Base-by-base conservation (phyloP, 1,140 invertebrate genomes). In the Phocides pigmalion region DNA sequence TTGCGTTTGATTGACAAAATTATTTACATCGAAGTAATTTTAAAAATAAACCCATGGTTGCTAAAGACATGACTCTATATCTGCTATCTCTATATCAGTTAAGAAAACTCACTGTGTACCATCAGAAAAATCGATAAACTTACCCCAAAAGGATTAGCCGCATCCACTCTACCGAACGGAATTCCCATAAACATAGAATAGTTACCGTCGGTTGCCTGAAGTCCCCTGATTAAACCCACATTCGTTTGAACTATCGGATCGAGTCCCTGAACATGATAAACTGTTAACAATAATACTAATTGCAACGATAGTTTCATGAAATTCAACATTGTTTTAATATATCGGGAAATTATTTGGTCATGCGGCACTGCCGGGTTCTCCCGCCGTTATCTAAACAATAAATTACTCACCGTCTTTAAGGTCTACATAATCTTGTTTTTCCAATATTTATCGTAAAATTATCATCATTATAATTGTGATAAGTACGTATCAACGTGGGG, bases 121-220 rank as follows among this genome's bases (percentile, higher is more conserved):
- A 8, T 28, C 5, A 32, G 8, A 32, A 32, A 32, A 32, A 32
- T 32, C 8, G n/a, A 32, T 8, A 1, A 12, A 68, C 70, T 69
- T 61, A 79, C 76, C 28, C 76, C 76, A 62, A 79, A 79, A 5
- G 73, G 66, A 54, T 79, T 79, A 0, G 19, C 25, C 19, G 41
- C 32, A 44, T 75, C 61, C 11, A 77, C 56, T 41, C 32, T 41
- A 16, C 62, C 74, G 41, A 58, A 77, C 8, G 74, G 74, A 14
- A 77, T 72, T 4, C 74, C 74, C 51, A 77, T 49, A 32, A 74
- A 77, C 74, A 72, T 74, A 1, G 68, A 69, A 28, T 74, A 77
- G 15, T 58, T 49, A 0, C 72, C 71, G 50, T 77, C 72, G 0
- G 19, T 54, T 3, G 71, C 68, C 8, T 15, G 46, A 9, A 70